phyloP scores from a whole-genome alignment of 2,113 vertebrate genomes.

The Bubalus kerabau region DNA sequence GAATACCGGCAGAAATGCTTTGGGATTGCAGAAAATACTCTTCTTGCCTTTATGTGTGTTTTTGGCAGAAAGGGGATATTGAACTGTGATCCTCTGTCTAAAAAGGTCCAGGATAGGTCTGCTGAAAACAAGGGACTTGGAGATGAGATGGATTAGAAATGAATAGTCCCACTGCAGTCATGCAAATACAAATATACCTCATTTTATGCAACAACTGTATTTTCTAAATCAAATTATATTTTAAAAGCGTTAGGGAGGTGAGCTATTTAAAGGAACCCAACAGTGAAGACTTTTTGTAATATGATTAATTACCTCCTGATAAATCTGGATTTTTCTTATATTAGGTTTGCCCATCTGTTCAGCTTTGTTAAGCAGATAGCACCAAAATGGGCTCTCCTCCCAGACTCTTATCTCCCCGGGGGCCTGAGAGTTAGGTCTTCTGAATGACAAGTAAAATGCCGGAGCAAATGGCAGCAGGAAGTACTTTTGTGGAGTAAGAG shows the following conservation, averaged over 20 bases:
- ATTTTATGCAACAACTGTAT: conserved; percentile 48
- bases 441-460: neutral
- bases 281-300: conserved; percentile 50
- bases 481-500: neutral
- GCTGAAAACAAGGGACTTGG: neutral
- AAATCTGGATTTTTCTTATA: conserved; percentile 54
- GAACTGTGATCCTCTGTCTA: neutral
- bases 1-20: neutral
- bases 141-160: conserved; percentile 24
- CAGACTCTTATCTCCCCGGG: conserved; percentile 7
- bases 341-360: conserved; percentile 55
- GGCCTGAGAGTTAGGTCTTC: neutral
- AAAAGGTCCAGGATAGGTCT: neutral
- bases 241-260: conserved; percentile 44
- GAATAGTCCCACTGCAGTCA: neutral
- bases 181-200: conserved; percentile 41
- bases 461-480: neutral
- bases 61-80: conserved; percentile 20
- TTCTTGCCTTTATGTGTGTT: neutral
- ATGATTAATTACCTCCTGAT: conserved; percentile 58
- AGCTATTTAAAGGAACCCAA: conserved; percentile 46
- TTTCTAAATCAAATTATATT: conserved; percentile 58
- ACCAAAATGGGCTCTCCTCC: conserved; percentile 42
- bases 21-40: neutral
- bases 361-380: conserved; percentile 46